A percentile compares a stretch with the other conserved stretches of the same genome.
Evolutionary conservation across 2,888 invertebrate genomes (phyloP).

Genomic region (Dryobotodes eremita): DNA sequence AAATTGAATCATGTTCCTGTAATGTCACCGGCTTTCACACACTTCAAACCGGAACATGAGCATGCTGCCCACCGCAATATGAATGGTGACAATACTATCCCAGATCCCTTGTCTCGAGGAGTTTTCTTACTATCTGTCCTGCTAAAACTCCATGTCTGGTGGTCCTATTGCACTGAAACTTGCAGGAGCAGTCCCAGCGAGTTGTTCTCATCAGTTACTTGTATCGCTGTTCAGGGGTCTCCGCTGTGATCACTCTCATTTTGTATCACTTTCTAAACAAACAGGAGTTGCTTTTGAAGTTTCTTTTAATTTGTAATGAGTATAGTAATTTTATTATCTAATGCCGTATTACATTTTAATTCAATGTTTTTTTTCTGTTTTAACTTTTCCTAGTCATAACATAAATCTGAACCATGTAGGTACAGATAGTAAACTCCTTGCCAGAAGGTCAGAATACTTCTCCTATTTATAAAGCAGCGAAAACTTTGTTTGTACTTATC

Average conservation of each 20-base stretch:
- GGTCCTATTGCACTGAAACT: conserved; percentile 37
- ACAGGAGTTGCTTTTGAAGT: neutral
- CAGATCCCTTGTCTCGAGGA: neutral
- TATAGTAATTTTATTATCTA: neutral
- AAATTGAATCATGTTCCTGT: conserved; percentile 1
- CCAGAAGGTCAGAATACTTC: neutral
- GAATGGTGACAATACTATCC: neutral
- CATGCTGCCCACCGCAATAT: no score
- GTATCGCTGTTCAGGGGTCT: conserved; percentile 17
- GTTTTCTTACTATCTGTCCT: neutral
- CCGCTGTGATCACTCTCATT: conserved; percentile 43
- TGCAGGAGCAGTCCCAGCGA: conserved; percentile 37
- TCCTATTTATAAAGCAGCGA: conserved; percentile 12
- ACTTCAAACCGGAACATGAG: no score
- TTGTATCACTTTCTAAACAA: conserved; percentile 55
- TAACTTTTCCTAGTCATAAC: neutral
- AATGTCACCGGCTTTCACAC: neutral
- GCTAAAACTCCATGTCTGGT: conserved; percentile 7
- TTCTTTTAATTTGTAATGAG: conserved; percentile 11
- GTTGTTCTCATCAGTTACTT: conserved; percentile 33
- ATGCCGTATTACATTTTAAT: neutral
- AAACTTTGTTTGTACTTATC: conserved; percentile 10
- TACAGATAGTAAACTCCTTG: neutral
- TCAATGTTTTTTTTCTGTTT: neutral
- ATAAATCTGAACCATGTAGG: neutral